phyloP scores from a whole-genome alignment of 2,797 vertebrate species.

The Sarcoramphus papa region DNA sequence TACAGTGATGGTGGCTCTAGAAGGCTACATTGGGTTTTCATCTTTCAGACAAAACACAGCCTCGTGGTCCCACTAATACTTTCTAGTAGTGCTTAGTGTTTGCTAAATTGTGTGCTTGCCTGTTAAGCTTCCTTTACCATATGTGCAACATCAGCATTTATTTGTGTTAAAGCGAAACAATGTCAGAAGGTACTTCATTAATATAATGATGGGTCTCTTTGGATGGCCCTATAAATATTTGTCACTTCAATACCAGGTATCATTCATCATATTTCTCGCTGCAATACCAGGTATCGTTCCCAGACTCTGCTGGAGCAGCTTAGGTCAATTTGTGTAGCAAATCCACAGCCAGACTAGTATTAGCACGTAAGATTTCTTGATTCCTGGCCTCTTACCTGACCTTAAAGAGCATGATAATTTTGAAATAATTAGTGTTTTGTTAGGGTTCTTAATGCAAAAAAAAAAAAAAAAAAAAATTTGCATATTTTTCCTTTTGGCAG shows the following conservation, averaged over 20 bases:
- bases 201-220: not conserved
- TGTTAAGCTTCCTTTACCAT: not conserved
- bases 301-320: not conserved
- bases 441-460: not conserved
- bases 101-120: not conserved
- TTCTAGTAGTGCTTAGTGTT: not conserved
- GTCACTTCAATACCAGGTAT: not conserved
- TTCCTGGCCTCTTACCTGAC: not conserved
- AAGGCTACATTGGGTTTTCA: not conserved
- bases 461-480: not conserved
- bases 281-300: not conserved
- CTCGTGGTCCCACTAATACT: not conserved
- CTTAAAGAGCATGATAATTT: not conserved
- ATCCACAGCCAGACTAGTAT: not conserved
- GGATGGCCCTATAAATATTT: not conserved
- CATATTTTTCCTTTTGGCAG: not conserved
- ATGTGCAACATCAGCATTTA: not conserved
- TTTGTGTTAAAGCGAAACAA: not conserved
- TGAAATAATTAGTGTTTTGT: not conserved
- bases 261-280: not conserved
- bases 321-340: not conserved
- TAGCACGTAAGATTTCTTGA: not conserved
- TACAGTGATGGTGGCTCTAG: not conserved
- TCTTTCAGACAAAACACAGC: not conserved
- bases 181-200: not conserved